A percentile compares a stretch with the other conserved stretches of the same genome.
Evolutionary conservation across 2,797 vertebrate species (phyloP).

Genomic region (Spea hammondii): DNA sequence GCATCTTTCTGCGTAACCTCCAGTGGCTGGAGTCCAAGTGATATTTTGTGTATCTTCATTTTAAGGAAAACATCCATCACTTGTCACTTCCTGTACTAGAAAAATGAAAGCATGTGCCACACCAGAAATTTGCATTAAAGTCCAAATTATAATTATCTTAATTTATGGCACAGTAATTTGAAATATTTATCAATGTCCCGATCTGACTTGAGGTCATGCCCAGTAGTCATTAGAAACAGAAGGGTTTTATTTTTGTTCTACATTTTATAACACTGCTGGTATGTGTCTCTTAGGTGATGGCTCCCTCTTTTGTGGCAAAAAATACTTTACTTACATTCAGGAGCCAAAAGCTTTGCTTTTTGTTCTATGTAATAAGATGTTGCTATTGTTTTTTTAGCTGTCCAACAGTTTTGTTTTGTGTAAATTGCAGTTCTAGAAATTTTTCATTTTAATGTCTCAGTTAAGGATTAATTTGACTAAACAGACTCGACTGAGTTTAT

Average conservation of each 20-base stretch:
- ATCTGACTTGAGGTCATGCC: conserved; percentile 27
- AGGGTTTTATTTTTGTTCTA: conserved; percentile 30
- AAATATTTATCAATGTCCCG: conserved; percentile 28
- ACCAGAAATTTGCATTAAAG: conserved; percentile 18
- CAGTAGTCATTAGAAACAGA: conserved; percentile 24
- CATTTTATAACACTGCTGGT: background rate
- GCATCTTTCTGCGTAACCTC: no score
- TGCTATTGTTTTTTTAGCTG: no score
- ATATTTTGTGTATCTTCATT: no score
- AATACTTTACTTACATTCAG: conserved; percentile 3
- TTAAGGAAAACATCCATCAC: background rate
- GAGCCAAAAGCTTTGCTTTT: conserved; percentile 12
- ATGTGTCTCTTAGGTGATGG: conserved; percentile 18
- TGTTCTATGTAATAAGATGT: no score
- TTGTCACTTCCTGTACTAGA: background rate
- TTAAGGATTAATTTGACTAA: no score
- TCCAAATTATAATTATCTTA: conserved; percentile 11
- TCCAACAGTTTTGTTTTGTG: no score
- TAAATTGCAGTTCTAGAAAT: no score
- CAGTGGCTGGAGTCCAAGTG: no score
- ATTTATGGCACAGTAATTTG: conserved; percentile 2
- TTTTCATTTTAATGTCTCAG: no score
- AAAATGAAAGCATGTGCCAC: conserved; percentile 1
- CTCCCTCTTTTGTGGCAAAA: conserved; percentile 20
- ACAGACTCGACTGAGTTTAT: no score